These are phyloP conservation scores for Dasyprocta punctata DNA, from an alignment of 2,113 vertebrate species.

Conservation along the genomic window DNA sequence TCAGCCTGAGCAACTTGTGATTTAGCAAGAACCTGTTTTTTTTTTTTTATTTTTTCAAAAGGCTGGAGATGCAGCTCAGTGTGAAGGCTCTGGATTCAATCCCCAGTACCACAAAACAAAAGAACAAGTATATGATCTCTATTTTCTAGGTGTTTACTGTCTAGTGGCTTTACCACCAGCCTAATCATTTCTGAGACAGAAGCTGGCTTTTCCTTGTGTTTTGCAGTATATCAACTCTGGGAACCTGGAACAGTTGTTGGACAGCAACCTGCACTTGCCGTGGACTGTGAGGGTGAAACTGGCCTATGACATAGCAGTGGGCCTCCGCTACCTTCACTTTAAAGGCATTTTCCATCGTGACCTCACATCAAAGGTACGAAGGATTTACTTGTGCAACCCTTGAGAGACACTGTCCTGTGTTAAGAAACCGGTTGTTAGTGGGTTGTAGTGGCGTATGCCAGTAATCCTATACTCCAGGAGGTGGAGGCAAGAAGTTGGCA, in stretches of 20 bases:
- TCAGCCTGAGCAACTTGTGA: neutral
- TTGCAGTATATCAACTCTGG: slow-evolving; percentile 98
- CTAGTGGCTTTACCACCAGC: neutral
- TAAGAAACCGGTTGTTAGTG: slow-evolving; percentile 10
- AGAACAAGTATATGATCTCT: neutral
- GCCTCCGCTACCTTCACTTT: slow-evolving; percentile 95
- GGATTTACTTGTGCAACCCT: neutral
- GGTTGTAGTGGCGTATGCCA: neutral
- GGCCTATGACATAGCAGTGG: slow-evolving; percentile 93
- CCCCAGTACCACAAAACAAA: neutral
- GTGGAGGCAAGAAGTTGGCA: neutral
- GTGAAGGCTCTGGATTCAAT: neutral
- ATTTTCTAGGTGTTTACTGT: slow-evolving; percentile 25
- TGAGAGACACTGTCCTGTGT: neutral
- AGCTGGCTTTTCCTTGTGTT: slow-evolving; percentile 61
- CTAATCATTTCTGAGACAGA: slow-evolving; percentile 31
- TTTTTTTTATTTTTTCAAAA: too few species aligned
- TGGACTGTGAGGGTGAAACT: slow-evolving; percentile 95
- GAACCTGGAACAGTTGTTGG: slow-evolving; percentile 97
- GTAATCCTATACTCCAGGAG: neutral
- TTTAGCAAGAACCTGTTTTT: neutral
- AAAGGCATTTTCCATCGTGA: slow-evolving; percentile 99
- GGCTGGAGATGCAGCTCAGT: neutral
- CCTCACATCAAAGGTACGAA: slow-evolving; percentile 97
- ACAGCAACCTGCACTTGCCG: slow-evolving; percentile 94